Conservation (phyloP, 2,888 invertebrate genomes). For the Patella pellucida region DNA sequence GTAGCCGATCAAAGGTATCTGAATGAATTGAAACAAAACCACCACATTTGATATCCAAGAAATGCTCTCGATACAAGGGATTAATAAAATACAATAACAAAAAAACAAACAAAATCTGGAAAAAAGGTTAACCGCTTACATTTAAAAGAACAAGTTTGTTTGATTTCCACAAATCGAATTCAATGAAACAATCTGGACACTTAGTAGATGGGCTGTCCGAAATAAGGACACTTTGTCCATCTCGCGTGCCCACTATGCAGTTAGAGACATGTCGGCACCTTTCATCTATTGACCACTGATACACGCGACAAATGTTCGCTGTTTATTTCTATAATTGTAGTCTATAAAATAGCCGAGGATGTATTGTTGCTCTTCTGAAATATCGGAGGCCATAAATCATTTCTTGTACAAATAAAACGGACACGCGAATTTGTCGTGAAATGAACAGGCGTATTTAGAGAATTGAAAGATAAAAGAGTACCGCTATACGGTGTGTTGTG, state of each 20-base stretch:
- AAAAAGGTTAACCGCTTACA: too few species aligned
- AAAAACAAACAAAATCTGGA: too few species aligned
- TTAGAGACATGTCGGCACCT: background rate
- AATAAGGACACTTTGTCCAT: background rate
- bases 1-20: too few species aligned
- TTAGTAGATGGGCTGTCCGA: background rate
- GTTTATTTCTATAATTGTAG: conserved; percentile 9
- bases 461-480: background rate
- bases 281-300: background rate
- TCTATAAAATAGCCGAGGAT: background rate
- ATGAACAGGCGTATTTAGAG: background rate
- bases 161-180: background rate
- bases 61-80: too few species aligned
- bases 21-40: too few species aligned
- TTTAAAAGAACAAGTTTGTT: too few species aligned
- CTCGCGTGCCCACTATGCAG: conserved; percentile 1
- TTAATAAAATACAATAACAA: too few species aligned
- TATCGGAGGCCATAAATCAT: background rate
- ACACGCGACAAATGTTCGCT: conserved; percentile 1
- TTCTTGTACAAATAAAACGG: background rate
- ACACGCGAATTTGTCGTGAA: conserved; percentile 9
- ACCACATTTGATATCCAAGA: too few species aligned
- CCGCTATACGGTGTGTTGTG: conserved; percentile 2
- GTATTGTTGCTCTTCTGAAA: background rate
- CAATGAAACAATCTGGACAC: background rate